These are phyloP conservation scores for Cheilinus undulatus DNA, from an alignment of 2,113 vertebrate genomes.

Conservation along the genomic window DNA sequence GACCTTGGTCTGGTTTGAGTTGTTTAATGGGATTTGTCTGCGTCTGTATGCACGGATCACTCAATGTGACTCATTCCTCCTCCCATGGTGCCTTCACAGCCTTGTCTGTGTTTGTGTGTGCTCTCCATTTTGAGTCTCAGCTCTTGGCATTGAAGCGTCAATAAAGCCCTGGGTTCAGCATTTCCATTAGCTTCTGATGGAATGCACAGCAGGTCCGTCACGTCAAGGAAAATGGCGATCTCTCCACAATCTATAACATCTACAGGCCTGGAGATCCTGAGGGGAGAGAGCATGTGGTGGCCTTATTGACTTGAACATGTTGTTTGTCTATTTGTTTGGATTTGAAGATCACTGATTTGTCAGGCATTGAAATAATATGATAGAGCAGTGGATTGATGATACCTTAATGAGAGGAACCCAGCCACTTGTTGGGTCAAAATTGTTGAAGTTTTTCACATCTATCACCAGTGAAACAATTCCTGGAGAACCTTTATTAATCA, in stretches of 20 bases:
- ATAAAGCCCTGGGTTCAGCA: constrained; percentile 22
- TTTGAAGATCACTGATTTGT: constrained; percentile 21
- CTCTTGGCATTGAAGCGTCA: constrained; percentile 21
- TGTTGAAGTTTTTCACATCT: too few relatives aligned
- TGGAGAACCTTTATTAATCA: too few relatives aligned
- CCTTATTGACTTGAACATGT: constrained; percentile 31
- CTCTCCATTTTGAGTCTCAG: constrained; percentile 12
- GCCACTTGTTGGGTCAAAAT: too few relatives aligned
- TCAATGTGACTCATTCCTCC: constrained; percentile 55
- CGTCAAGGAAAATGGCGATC: constrained; percentile 45
- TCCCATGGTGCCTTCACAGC: background rate
- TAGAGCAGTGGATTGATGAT: background rate
- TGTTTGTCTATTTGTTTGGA: constrained; percentile 9
- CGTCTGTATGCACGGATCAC: constrained; percentile 5
- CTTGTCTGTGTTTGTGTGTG: constrained; percentile 20
- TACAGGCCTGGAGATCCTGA: constrained; percentile 19
- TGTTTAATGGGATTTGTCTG: constrained; percentile 47
- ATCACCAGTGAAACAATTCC: too few relatives aligned
- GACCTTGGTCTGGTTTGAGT: constrained; percentile 41
- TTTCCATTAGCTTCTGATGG: constrained; percentile 38
- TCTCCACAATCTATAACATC: constrained; percentile 56
- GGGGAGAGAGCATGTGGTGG: constrained; percentile 12
- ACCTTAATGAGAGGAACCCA: too few relatives aligned
- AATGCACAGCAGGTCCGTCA: constrained; percentile 34
- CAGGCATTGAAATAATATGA: too few relatives aligned